phyloP scores from a whole-genome alignment of 2,888 invertebrate genomes.

The Acanthosepion lycidas region DNA sequence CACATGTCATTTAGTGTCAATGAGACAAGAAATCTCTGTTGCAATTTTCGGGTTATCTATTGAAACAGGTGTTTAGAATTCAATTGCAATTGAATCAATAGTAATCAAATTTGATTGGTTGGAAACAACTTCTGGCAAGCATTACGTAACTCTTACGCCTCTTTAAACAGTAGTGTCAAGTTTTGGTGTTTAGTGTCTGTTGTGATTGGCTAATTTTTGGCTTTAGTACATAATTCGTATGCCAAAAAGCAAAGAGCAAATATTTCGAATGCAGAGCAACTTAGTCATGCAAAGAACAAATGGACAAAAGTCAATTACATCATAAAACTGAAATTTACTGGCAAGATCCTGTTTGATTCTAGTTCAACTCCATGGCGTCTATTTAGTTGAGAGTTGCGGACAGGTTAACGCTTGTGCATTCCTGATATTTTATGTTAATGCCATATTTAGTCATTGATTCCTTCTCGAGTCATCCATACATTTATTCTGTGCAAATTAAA shows the following conservation, averaged over 20 bases:
- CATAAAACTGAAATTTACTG: neutral
- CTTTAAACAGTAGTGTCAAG: neutral
- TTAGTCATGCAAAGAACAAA: neutral
- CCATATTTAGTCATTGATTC: neutral
- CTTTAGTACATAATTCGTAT: neutral
- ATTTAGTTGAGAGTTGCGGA: neutral
- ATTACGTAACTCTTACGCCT: neutral
- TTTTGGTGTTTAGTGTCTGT: neutral
- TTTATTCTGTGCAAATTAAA: too few relatives aligned
- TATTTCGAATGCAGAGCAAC: neutral
- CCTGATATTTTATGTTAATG: neutral
- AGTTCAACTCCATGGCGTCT: neutral
- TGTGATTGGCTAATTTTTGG: neutral
- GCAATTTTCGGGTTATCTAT: neutral
- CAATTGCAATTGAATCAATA: neutral
- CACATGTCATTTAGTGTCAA: neutral
- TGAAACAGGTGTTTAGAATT: neutral
- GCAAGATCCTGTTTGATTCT: neutral
- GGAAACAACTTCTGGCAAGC: neutral
- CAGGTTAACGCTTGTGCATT: too few relatives aligned
- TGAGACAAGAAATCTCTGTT: neutral
- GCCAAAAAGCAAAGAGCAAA: neutral
- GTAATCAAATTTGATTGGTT: neutral
- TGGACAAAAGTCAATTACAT: neutral
- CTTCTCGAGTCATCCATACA: too few relatives aligned